Base-by-base conservation (phyloP, 2,113 vertebrate species). In the Tetrax tetrax region DNA sequence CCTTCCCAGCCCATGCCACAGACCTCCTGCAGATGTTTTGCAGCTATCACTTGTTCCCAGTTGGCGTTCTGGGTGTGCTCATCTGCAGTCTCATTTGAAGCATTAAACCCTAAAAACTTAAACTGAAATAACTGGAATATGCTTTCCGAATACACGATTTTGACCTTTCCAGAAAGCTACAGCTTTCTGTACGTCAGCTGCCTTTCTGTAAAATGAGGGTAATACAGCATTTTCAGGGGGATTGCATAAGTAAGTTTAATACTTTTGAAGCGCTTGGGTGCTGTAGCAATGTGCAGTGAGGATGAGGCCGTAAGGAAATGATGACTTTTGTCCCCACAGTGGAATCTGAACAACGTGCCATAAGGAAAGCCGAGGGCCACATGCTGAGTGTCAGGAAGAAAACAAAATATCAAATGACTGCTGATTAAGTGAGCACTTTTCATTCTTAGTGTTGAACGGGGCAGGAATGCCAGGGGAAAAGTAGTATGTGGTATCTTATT, bases 291-390 rank as follows among this genome's bases (percentile, higher is more conserved):
- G 24, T 38, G 38, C 1, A 0, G 25, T 64, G 48, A 43, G 16
- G 35, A 57, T 65, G 31, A 83, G 54, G 28, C 63, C 50, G 5
- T 14, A 60, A 90, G 68, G 48, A 90, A 90, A 69, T 19, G 9
- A 54, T 4, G 1, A 25, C 27, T 88, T 92, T 53, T 88, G 71
- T 83, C 63, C 43, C 45, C 17, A 38, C 35, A 29, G 22, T 2
- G 0, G 61, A 35, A 8, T 24, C 23, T 61, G 47, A 81, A 54
- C n/a, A 54, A 17, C 0, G 0, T 1, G 1, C 25, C 17, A 4
- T 24, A 51, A 79, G 43, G 65, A 41, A 74, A 75, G 43, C 47
- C 25, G 75, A 87, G 29, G 48, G 19, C 57, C 20, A 5, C 10
- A 33, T 45, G 23, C 61, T 72, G 70, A 70, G 47, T 33, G 48